Evolutionary conservation across 2,113 vertebrate genomes (phyloP).

Genomic region (Stegostoma tigrinum): DNA sequence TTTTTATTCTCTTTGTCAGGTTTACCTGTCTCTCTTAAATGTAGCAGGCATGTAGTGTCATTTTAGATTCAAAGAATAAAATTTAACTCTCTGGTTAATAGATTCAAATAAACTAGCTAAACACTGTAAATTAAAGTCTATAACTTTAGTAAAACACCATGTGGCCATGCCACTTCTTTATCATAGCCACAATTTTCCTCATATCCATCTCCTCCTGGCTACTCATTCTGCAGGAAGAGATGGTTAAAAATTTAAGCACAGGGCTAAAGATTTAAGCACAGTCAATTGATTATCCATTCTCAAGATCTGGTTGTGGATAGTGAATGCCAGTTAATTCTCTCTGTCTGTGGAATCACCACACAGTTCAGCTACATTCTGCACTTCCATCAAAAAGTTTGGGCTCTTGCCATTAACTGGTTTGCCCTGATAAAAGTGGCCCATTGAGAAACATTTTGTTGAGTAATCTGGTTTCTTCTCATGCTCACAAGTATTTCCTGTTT

Average conservation of each 20-base stretch:
- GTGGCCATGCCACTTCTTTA: neutral
- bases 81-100: neutral
- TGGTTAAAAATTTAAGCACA: neutral
- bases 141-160: neutral
- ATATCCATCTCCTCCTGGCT: neutral
- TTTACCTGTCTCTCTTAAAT: neutral
- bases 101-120: neutral
- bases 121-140: neutral
- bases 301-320: neutral
- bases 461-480: neutral
- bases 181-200: neutral
- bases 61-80: neutral
- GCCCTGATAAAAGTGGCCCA: neutral
- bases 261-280: neutral
- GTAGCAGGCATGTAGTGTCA: neutral
- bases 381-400: neutral
- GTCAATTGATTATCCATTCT: neutral
- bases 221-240: neutral
- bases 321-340: neutral
- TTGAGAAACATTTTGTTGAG: neutral
- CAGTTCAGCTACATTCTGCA: neutral
- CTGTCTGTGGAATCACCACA: neutral
- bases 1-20: neutral
- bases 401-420: neutral
- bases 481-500: neutral